Evolutionary conservation across 2,113 vertebrate genomes (phyloP), one percentile per base, ranked within the genome.

Genomic region (Limnothrissa miodon): DNA sequence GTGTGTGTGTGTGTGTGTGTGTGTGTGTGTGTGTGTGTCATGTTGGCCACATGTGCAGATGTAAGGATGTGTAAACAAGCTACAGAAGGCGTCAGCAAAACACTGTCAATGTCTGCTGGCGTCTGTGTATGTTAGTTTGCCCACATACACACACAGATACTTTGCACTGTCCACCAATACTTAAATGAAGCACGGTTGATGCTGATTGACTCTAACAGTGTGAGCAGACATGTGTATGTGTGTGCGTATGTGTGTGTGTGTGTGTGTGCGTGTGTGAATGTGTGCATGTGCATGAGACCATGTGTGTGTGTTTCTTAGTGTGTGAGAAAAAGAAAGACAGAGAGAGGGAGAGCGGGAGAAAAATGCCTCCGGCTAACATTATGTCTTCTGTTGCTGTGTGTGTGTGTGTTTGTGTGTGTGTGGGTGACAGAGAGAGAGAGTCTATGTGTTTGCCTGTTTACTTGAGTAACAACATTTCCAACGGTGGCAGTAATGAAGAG

Each of bases 361-460:
- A 85, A 93, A 51, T 15, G 93, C 93, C 92, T 92, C 90, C 90
- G 92, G 92, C 91, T 91, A 92, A 90, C 90, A 93, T 91, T 92
- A 93, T 93, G 92, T 93, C 90, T 92, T 90, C 92, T 78, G 80
- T 83, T 74, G 84, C 70, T 85, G 59, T 78, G 79, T 70, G 44
- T 87, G 62, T 81, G 91, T 89, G 88, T 83, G 62, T 83, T 83
- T 81, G 81, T 78, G 81, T 78, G 51, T 66, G 66, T n/a, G 33
- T 81, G 81, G 90, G 91, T 90, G 88, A 82, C 80, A 82, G 59
- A 80, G 62, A 81, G 86, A 78, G 81, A 62, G 81, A 62, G 66
- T 66, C 66, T n/a, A n/a, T 81, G 81, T 83, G 39, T 84, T 59
- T 56, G 81, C 74, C 11, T 45, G 82, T 82, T 48, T 53, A 10